Evolutionary conservation across 2,113 vertebrate genomes (phyloP).

Genomic region (Semicossyphus pulcher): DNA sequence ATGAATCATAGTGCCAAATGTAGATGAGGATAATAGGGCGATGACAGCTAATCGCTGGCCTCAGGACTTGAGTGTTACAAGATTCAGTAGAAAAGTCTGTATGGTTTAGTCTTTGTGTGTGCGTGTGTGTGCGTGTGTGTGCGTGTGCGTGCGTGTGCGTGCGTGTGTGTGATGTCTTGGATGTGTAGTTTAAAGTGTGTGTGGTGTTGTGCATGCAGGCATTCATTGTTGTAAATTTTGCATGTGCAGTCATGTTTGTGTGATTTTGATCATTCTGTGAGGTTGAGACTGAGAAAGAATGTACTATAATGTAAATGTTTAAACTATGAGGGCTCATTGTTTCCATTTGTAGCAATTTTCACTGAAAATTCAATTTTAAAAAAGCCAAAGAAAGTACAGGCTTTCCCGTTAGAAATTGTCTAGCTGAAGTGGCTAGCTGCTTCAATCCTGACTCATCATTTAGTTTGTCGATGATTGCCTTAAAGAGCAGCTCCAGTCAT

Average conservation of each 20-base stretch:
- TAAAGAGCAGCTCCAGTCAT: too few relatives aligned
- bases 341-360: slow-evolving; percentile 2
- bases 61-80: slow-evolving; percentile 5
- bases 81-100: slow-evolving; percentile 3
- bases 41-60: slow-evolving; percentile 21
- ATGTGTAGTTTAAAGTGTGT: background rate
- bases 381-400: too few relatives aligned
- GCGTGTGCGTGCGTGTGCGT: slow-evolving; percentile 4
- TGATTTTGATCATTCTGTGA: slow-evolving; percentile 43
- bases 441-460: too few relatives aligned
- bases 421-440: too few relatives aligned
- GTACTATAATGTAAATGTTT: slow-evolving; percentile 3
- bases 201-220: slow-evolving; percentile 24
- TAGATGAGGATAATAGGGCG: background rate
- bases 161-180: background rate
- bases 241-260: slow-evolving; percentile 33
- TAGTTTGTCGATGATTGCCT: too few relatives aligned
- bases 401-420: too few relatives aligned
- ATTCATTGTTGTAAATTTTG: slow-evolving; percentile 31
- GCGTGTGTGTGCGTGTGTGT: slow-evolving; percentile 1
- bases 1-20: slow-evolving; percentile 22
- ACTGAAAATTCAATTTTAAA: too few relatives aligned
- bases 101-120: background rate
- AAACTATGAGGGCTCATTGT: slow-evolving; percentile 53
- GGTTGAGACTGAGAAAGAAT: slow-evolving; percentile 21